These are phyloP conservation scores for Halichondria panicea DNA, from an alignment of 37 sponge, comb jelly and placozoan species.

Conservation along the genomic window DNA sequence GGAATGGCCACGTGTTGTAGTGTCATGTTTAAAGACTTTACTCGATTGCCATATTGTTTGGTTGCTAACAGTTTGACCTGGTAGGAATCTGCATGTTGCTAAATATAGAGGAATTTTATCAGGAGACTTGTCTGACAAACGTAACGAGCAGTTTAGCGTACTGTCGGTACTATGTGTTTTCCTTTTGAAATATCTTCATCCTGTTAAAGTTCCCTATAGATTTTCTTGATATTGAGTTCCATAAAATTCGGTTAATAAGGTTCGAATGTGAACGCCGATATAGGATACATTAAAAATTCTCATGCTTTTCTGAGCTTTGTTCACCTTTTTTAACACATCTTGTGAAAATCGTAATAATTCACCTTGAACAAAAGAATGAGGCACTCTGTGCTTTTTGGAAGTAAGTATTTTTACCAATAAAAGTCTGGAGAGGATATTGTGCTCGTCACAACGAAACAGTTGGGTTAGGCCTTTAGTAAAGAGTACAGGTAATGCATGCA, in stretches of 20 bases:
- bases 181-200: not conserved
- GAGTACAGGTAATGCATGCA: not conserved
- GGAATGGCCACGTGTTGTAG: slow-evolving; percentile 1
- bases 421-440: too few species aligned
- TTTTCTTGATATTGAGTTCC: slow-evolving; percentile 24
- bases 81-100: slow-evolving; percentile 29
- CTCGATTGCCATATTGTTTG: slow-evolving; percentile 6
- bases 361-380: too few species aligned
- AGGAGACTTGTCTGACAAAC: not conserved
- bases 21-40: slow-evolving; percentile 3
- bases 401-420: too few species aligned
- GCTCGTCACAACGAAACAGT: too few species aligned
- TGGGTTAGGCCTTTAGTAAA: not conserved
- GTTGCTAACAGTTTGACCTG: slow-evolving; percentile 16
- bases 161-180: not conserved
- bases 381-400: too few species aligned
- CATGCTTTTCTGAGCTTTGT: not conserved
- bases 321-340: not conserved
- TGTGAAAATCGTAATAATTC: slow-evolving; percentile 11
- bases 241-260: slow-evolving; percentile 43
- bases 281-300: slow-evolving; percentile 4
- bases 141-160: slow-evolving; percentile 23
- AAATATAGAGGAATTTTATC: not conserved
- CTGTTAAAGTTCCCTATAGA: not conserved
- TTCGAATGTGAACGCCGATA: slow-evolving; percentile 30